phyloP scores from a whole-genome alignment of 2,888 invertebrate genomes.

The Trisateles emortualis region DNA sequence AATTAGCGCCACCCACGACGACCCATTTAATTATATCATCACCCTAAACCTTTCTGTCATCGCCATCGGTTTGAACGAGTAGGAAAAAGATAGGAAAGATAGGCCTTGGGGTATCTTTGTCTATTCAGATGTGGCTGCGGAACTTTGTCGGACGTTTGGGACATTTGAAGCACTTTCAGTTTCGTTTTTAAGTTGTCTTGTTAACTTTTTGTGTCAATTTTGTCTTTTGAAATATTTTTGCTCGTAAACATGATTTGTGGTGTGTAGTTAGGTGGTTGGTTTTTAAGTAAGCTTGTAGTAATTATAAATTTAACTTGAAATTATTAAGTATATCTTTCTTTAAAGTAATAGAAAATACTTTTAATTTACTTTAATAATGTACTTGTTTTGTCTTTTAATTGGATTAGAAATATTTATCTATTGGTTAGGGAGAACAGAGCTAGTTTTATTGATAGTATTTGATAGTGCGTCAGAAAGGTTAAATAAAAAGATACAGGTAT shows the following conservation, averaged over 20 bases:
- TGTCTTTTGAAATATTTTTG: not conserved
- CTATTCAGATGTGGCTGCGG: not conserved
- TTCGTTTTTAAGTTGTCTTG: constrained; percentile 15
- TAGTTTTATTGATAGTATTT: no score
- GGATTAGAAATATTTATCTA: no score
- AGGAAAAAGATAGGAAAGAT: not conserved
- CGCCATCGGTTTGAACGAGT: not conserved
- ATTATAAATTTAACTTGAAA: no score
- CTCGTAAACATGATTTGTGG: not conserved
- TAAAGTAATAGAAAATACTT: no score
- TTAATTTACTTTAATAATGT: no score
- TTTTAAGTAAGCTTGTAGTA: not conserved
- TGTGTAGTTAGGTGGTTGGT: not conserved
- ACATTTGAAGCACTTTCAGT: constrained; percentile 16
- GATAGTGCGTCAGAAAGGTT: no score
- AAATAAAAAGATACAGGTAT: no score
- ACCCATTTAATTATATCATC: constrained; percentile 4
- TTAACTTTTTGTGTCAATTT: not conserved
- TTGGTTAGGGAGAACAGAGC: no score
- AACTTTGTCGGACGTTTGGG: not conserved
- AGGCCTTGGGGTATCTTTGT: not conserved
- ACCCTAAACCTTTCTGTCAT: constrained; percentile 19
- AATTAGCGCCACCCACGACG: constrained; percentile 24
- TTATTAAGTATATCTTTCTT: no score
- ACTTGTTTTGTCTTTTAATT: no score